A percentile compares a stretch with the other conserved stretches of the same genome.
phyloP scores from a whole-genome alignment of 2,888 invertebrate species.

The Drosophila bunnanda region DNA sequence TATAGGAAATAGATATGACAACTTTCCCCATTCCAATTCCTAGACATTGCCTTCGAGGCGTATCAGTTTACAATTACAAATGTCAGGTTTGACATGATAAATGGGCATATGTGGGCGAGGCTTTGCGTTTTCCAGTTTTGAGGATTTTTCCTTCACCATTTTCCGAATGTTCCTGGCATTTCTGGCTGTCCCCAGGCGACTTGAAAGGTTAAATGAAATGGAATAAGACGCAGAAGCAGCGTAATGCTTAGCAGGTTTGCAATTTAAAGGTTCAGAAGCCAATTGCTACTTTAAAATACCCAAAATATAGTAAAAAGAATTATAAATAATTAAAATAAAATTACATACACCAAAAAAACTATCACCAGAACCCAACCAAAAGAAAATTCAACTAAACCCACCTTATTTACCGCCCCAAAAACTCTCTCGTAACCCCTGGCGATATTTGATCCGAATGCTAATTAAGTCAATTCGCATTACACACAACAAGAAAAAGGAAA shows the following conservation, averaged over 20 bases:
- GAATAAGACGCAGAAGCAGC: constrained; percentile 14
- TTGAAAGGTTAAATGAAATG: constrained; percentile 48
- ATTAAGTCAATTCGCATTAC: constrained; percentile 64
- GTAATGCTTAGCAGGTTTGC: background rate
- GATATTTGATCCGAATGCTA: constrained; percentile 60
- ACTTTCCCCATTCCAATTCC: constrained; percentile 16
- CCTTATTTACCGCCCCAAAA: constrained; percentile 15
- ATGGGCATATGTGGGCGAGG: constrained; percentile 73
- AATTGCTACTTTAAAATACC: too few species aligned
- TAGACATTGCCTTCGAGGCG: constrained; percentile 61
- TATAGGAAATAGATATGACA: constrained; percentile 53
- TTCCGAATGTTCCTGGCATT: constrained; percentile 55
- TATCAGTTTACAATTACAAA: constrained; percentile 80
- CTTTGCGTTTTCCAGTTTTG: constrained; percentile 48
- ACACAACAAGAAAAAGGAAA: constrained; percentile 26
- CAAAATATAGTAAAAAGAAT: background rate
- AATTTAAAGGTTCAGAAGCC: background rate
- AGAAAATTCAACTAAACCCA: background rate
- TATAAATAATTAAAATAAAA: background rate
- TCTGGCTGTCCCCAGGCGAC: constrained; percentile 31
- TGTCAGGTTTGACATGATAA: constrained; percentile 77
- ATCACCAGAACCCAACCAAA: background rate
- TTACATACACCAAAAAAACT: background rate
- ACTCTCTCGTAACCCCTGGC: constrained; percentile 21
- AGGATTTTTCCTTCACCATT: constrained; percentile 22